A percentile compares a stretch with the other conserved stretches of the same genome.
phyloP scores from a whole-genome alignment of 1,140 invertebrate genomes.

The Aleiodes sp. region DNA sequence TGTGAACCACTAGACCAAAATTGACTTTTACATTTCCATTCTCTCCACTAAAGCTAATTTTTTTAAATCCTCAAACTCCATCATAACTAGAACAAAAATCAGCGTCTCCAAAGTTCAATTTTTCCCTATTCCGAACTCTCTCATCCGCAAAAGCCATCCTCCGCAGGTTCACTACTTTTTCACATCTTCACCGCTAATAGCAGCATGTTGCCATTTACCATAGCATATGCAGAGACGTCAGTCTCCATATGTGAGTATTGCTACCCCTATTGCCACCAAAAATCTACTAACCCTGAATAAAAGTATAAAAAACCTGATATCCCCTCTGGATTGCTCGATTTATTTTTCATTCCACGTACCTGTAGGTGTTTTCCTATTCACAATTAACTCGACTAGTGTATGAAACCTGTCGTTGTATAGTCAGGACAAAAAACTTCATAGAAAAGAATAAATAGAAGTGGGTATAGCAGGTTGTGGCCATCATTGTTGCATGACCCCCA shows the following conservation, averaged over 20 bases:
- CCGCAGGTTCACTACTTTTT: slow-evolving; percentile 10
- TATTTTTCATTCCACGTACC: background rate
- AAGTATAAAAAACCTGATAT: no score
- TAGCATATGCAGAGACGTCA: slow-evolving; percentile 65
- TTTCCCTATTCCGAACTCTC: slow-evolving; percentile 26
- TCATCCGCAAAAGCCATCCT: background rate
- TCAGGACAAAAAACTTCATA: no score
- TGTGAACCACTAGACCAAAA: no score
- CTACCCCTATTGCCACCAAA: slow-evolving; percentile 47
- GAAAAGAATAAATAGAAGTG: slow-evolving; percentile 19
- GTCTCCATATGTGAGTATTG: slow-evolving; percentile 65
- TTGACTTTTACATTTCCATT: no score
- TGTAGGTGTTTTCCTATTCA: background rate
- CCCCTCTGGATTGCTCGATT: background rate
- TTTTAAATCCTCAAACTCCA: no score
- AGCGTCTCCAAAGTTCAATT: no score
- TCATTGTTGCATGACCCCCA: slow-evolving; percentile 36
- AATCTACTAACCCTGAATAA: slow-evolving; percentile 23
- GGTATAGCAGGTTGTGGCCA: slow-evolving; percentile 57
- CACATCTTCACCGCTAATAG: slow-evolving; percentile 25
- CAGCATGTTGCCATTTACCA: slow-evolving; percentile 54
- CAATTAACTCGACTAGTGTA: background rate
- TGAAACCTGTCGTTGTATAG: background rate
- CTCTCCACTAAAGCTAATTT: no score
- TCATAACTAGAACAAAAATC: no score